A percentile compares a stretch with the other conserved stretches of the same genome.
phyloP scores from a whole-genome alignment of 1,140 invertebrate species.

The Anastatus disparis region DNA sequence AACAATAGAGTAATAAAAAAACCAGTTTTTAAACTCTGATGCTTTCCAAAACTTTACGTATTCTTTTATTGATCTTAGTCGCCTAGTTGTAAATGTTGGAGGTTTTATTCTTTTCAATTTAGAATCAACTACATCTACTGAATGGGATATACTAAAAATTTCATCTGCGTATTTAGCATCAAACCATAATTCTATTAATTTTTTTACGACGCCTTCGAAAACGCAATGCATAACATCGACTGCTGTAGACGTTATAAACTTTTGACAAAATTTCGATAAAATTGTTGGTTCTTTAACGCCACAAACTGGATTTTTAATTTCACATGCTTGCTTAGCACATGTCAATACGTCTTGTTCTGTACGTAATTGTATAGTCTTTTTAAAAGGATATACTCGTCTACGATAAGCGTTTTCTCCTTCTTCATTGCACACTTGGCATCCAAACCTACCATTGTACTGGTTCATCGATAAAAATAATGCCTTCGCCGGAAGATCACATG shows the following conservation, averaged over 20 bases:
- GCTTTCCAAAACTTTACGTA: slow-evolving; percentile 38
- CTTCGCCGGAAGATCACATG: neutral
- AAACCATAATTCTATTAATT: slow-evolving; percentile 42
- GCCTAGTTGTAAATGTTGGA: slow-evolving; percentile 33
- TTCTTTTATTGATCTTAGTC: slow-evolving; percentile 19
- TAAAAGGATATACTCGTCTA: neutral
- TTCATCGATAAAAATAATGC: too few species aligned
- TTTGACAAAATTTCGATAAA: slow-evolving; percentile 19
- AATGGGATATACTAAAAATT: slow-evolving; percentile 40
- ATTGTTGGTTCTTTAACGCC: slow-evolving; percentile 10
- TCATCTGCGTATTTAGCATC: neutral
- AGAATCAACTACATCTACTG: slow-evolving; percentile 7
- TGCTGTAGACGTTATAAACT: slow-evolving; percentile 7
- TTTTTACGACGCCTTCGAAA: slow-evolving; percentile 30
- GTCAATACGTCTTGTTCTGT: neutral
- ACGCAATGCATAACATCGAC: slow-evolving; percentile 34
- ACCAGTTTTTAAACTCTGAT: slow-evolving; percentile 37
- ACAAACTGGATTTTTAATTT: neutral
- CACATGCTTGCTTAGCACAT: neutral
- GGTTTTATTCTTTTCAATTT: slow-evolving; percentile 30
- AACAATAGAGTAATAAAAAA: slow-evolving; percentile 39
- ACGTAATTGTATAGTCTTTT: neutral
- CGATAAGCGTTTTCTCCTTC: neutral
- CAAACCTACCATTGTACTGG: too few species aligned
- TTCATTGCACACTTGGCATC: neutral